phyloP scores from a whole-genome alignment of 2,113 vertebrate genomes.

The Coryphaenoides rupestris region DNA sequence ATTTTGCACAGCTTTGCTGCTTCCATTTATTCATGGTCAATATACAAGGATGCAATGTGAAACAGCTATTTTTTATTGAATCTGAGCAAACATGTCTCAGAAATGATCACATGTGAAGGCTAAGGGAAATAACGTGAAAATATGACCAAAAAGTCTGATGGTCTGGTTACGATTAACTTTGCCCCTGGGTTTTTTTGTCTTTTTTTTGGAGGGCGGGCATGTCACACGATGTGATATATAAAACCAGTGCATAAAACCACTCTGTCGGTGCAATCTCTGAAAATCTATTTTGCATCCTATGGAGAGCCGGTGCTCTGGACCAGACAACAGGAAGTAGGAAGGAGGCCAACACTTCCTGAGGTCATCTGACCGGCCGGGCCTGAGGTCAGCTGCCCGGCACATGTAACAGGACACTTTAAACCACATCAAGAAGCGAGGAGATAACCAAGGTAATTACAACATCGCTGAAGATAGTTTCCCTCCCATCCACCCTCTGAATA shows the following conservation, averaged over 20 bases:
- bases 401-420: conserved; percentile 54
- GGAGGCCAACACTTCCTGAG: conserved; percentile 39
- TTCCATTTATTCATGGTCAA: conserved; percentile 16
- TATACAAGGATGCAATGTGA: conserved; percentile 22
- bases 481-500: conserved; percentile 52
- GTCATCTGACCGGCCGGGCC: conserved; percentile 35
- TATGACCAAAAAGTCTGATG: conserved; percentile 17
- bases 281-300: conserved; percentile 9
- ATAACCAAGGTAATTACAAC: conserved; percentile 73
- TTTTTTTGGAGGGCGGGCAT: background rate
- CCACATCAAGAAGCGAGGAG: conserved; percentile 49
- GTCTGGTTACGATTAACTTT: background rate
- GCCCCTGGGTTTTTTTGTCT: background rate
- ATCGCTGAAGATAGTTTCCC: conserved; percentile 42
- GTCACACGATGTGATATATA: conserved; percentile 1
- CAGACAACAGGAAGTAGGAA: conserved; percentile 42
- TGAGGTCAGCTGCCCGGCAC: conserved; percentile 11
- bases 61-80: conserved; percentile 37
- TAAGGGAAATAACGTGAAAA: conserved; percentile 33
- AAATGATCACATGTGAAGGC: conserved; percentile 35
- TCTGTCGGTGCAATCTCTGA: conserved; percentile 11
- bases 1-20: conserved; percentile 11
- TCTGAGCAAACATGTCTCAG: conserved; percentile 32
- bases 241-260: conserved; percentile 13
- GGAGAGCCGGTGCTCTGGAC: conserved; percentile 11